Evolutionary conservation across 2,888 invertebrate genomes (phyloP).

Genomic region (Zhuqinia jingwanae): DNA sequence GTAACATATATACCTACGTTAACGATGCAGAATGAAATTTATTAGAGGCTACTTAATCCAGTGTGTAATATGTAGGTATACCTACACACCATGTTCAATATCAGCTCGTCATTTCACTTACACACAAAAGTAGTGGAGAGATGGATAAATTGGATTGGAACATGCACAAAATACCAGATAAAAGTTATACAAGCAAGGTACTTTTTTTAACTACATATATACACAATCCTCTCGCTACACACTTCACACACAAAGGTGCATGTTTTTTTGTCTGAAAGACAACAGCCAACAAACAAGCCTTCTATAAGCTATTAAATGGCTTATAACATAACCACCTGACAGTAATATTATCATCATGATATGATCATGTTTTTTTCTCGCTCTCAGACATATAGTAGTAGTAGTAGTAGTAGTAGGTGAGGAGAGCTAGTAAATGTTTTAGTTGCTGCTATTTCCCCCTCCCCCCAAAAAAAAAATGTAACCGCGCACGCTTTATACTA

Average conservation of each 20-base stretch:
- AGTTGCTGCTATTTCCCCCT: neutral
- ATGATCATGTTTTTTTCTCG: neutral
- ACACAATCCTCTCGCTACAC: neutral
- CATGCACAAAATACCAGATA: slow-evolving; percentile 49
- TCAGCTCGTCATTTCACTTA: slow-evolving; percentile 16
- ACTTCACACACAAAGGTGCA: slow-evolving; percentile 3
- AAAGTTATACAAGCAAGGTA: slow-evolving; percentile 32
- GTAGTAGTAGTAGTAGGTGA: no score
- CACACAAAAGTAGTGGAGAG: neutral
- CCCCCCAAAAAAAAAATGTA: neutral
- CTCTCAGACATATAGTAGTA: neutral
- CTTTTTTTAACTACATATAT: slow-evolving; percentile 35
- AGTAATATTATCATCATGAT: slow-evolving; percentile 11
- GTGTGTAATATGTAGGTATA: neutral
- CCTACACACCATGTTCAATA: neutral
- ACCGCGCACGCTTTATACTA: slow-evolving; percentile 20
- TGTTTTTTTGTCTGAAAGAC: slow-evolving; percentile 9
- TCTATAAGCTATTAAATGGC: neutral
- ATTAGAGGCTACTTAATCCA: slow-evolving; percentile 36
- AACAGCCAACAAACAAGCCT: slow-evolving; percentile 1
- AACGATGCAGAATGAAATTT: slow-evolving; percentile 18
- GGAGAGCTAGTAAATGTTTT: no score
- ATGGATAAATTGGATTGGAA: slow-evolving; percentile 51
- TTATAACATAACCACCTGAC: neutral
- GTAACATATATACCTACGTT: neutral